These are phyloP conservation scores for Hyles euphorbiae DNA, from an alignment of 1,140 invertebrate genomes.

Conservation along the genomic window DNA sequence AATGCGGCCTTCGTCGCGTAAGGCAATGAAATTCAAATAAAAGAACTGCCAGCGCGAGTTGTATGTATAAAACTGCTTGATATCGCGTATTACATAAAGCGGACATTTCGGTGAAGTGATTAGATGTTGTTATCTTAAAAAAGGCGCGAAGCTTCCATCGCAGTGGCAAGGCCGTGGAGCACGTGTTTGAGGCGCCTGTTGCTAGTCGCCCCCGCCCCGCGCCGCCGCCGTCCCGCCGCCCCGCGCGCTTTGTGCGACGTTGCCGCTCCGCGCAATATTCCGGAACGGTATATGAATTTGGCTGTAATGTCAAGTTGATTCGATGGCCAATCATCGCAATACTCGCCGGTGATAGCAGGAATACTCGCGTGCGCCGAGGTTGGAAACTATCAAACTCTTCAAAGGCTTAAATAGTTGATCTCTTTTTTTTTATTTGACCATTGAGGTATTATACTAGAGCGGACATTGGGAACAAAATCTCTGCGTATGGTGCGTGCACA, in stretches of 20 bases:
- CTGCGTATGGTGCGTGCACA: too few species aligned
- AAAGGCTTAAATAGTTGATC: too few species aligned
- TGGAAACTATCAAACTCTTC: too few species aligned
- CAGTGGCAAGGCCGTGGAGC: constrained; percentile 58
- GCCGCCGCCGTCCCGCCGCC: constrained; percentile 10
- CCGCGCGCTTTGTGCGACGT: constrained; percentile 40
- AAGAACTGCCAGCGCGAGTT: constrained; percentile 1
- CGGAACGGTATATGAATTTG: constrained; percentile 33
- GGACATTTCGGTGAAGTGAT: constrained; percentile 33
- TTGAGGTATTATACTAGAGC: too few species aligned
- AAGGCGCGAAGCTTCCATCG: constrained; percentile 62
- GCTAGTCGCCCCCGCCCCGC: constrained; percentile 41
- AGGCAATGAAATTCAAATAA: constrained; percentile 2
- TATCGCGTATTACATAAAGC: constrained; percentile 26
- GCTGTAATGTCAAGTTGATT: constrained; percentile 26
- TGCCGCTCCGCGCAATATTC: constrained; percentile 41
- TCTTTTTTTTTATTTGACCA: too few species aligned
- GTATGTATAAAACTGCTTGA: constrained; percentile 5
- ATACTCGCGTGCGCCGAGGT: not conserved
- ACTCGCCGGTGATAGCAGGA: not conserved
- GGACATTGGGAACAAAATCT: too few species aligned
- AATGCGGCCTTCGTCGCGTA: not conserved
- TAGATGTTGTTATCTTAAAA: constrained; percentile 62
- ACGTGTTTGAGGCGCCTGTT: constrained; percentile 63
- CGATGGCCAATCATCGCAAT: constrained; percentile 17